phyloP scores from a whole-genome alignment of 2,888 invertebrate species.

The Lacanobia oleracea region DNA sequence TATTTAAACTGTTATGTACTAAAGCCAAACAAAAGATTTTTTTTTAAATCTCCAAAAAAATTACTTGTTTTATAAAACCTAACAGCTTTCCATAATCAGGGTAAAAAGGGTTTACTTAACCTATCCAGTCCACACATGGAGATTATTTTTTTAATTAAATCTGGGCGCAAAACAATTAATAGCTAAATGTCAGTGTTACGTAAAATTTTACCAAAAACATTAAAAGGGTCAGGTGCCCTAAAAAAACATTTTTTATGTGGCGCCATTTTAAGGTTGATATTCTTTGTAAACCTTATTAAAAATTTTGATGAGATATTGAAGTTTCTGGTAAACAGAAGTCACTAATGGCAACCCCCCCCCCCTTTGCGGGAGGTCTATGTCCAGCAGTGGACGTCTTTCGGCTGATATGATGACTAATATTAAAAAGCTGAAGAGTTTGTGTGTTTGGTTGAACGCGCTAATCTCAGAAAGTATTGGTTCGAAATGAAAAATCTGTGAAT shows the following conservation, averaged over 20 bases:
- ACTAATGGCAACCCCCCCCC: no score
- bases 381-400: no score
- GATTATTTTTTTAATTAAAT: conserved; percentile 49
- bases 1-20: no score
- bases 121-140: conserved; percentile 3
- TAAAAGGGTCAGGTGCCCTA: conserved; percentile 26
- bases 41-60: not conserved
- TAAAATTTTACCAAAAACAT: conserved; percentile 37
- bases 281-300: not conserved
- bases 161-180: conserved; percentile 5
- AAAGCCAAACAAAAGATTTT: not conserved
- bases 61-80: not conserved
- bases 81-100: conserved; percentile 21
- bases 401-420: no score
- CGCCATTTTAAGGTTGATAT: not conserved
- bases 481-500: no score
- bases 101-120: conserved; percentile 9
- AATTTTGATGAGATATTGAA: not conserved
- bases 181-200: conserved; percentile 30
- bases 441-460: no score
- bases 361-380: no score
- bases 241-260: conserved; percentile 50
- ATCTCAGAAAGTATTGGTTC: no score
- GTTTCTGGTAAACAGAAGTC: not conserved
- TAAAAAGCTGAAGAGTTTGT: no score